phyloP scores from a whole-genome alignment of 2,797 vertebrate genomes.

The Sitta carolinensis region DNA sequence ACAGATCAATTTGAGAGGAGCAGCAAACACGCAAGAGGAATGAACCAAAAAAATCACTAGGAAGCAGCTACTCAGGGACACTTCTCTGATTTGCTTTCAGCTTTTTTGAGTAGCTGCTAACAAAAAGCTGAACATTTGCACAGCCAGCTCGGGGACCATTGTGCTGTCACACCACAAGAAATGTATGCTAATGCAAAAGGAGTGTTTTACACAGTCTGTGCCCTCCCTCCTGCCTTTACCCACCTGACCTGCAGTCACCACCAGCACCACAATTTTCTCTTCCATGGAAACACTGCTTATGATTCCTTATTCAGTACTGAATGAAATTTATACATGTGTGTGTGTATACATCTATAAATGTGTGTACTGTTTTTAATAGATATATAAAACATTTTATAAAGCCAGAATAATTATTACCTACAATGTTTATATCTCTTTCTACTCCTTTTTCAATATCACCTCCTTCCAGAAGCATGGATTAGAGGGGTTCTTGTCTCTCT shows the following conservation, averaged over 20 bases:
- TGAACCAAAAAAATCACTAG: slow-evolving; percentile 4
- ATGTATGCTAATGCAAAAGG: neutral
- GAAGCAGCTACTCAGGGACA: neutral
- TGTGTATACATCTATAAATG: neutral
- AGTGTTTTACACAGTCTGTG: neutral
- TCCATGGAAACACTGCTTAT: neutral
- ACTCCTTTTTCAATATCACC: neutral
- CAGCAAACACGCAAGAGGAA: neutral
- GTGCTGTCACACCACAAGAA: neutral
- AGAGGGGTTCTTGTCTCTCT: neutral
- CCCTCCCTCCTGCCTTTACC: neutral
- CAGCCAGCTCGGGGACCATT: neutral
- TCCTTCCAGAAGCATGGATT: neutral
- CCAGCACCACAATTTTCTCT: neutral
- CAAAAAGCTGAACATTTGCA: neutral
- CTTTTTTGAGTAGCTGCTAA: neutral
- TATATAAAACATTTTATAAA: neutral
- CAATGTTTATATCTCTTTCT: neutral
- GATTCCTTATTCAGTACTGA: neutral
- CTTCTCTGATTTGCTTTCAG: neutral
- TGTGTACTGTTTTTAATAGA: neutral
- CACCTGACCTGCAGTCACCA: neutral
- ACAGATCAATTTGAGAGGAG: slow-evolving; percentile 22
- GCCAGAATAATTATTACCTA: neutral
- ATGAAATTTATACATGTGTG: neutral